Evolutionary conservation across 2,113 vertebrate species (phyloP).

Genomic region (Mystacornis crossleyi): DNA sequence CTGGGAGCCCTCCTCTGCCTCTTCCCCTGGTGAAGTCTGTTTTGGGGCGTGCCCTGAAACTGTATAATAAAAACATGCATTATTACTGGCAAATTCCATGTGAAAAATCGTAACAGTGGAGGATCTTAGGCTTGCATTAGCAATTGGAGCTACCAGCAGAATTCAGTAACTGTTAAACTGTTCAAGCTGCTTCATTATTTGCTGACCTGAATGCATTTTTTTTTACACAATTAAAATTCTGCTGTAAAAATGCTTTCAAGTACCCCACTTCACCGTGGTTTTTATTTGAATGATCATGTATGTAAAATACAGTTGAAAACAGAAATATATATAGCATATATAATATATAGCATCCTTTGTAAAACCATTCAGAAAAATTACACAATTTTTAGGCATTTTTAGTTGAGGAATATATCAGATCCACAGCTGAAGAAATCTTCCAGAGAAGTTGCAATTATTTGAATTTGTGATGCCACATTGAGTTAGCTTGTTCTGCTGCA

Average conservation of each 20-base stretch:
- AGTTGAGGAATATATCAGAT: neutral
- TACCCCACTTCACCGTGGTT: neutral
- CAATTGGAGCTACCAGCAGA: neutral
- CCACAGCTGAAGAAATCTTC: neutral
- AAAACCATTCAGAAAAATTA: neutral
- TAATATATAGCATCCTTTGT: neutral
- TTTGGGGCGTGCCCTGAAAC: neutral
- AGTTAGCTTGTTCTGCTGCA: neutral
- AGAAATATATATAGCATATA: neutral
- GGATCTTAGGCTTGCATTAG: neutral
- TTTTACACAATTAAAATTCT: conserved; percentile 6
- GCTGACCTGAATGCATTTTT: neutral
- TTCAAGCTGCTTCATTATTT: neutral
- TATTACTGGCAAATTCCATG: neutral
- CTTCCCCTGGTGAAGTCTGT: neutral
- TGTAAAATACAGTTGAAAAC: neutral
- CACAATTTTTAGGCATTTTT: neutral
- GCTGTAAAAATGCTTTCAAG: neutral
- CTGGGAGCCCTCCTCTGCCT: neutral
- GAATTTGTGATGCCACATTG: neutral
- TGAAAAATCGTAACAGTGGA: neutral
- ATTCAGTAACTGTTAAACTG: neutral
- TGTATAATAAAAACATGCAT: neutral
- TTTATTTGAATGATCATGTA: neutral
- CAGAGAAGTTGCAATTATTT: neutral